These are phyloP conservation scores for Butastur rufipennis DNA, from an alignment of 2,113 vertebrate genomes.

Conservation along the genomic window DNA sequence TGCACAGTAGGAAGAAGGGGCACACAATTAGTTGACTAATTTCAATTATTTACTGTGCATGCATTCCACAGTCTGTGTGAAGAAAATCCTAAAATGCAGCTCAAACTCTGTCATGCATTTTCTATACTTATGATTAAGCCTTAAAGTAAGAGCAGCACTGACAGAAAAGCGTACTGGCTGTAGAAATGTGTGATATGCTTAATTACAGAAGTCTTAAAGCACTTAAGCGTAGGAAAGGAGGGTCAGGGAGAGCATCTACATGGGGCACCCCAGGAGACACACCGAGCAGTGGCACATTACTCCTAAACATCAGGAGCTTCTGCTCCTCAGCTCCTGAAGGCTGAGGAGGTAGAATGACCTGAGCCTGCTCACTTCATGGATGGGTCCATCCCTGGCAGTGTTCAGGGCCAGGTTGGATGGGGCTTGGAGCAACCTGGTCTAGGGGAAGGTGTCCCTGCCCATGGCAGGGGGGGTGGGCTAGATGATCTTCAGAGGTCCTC, in stretches of 20 bases:
- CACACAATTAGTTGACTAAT: not conserved
- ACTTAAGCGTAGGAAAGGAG: not conserved
- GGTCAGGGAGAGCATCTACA: not conserved
- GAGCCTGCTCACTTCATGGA: not conserved
- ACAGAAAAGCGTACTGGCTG: not conserved
- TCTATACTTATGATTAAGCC: not conserved
- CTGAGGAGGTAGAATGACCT: not conserved
- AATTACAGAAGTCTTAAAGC: not conserved
- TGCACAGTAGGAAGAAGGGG: not conserved
- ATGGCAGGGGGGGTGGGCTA: no score
- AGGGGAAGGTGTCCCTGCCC: not conserved
- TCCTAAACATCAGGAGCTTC: not conserved
- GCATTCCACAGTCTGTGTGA: not conserved
- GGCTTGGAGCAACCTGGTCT: not conserved
- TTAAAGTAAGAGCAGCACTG: not conserved
- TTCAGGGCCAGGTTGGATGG: not conserved
- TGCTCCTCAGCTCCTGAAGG: not conserved
- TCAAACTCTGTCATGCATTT: not conserved
- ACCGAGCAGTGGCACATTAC: not conserved
- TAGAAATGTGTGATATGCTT: not conserved
- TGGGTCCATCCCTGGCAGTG: no score
- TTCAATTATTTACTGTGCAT: not conserved
- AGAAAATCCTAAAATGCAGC: not conserved
- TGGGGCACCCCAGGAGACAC: not conserved
- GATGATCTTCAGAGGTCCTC: not conserved